Base-by-base conservation (phyloP, 2,888 invertebrate species). In the Anthophora plumipes region DNA sequence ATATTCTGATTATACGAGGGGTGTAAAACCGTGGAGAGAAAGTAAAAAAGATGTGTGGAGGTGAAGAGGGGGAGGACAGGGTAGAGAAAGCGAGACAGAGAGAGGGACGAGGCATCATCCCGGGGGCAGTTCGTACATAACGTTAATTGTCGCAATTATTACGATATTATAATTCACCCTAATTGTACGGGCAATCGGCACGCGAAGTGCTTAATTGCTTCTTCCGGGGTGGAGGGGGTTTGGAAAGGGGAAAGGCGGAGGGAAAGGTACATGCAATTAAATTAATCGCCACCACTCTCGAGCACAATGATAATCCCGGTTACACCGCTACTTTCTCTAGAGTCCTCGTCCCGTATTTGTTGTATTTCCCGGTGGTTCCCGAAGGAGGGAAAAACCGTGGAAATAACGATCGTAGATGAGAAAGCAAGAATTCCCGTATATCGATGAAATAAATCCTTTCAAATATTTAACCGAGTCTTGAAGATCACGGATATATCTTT, bases 61-160 rank as follows among this genome's bases (percentile, higher is more conserved):
- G 7, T 25, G 0, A 63, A 55, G 61, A 46, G 20, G 31, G 50
- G n/a, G 14, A 60, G 12, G n/a, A 60, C 52, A 31, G 52, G 72
- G 31, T 11, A 68, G 48, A 50, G 43, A 54, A n/a, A 59, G n/a
- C 12, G 61, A 54, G 59, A 84, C 59, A 67, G 75, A 61, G 75
- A 61, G 52, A 68, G 72, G 54, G 59, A 63, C 22, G 75, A 69
- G 74, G 55, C 67, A 71, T 63, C 76, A 77, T 79, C 72, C 67
- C 75, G 66, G 77, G 85, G 84, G 85, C 82, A 86, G 87, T 85
- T 80, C 81, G 82, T 83, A 77, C 85, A 88, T 84, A 84, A 86
- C 85, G 87, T 80, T 90, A 91, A 91, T 90, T 89, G 89, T 89
- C 83, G 89, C 87, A 90, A 90, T 91, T 91, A 90, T 86, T 85